A percentile compares a stretch with the other conserved stretches of the same genome.
Evolutionary conservation across 1,140 invertebrate genomes (phyloP).

Genomic region (Chelonus insularis): DNA sequence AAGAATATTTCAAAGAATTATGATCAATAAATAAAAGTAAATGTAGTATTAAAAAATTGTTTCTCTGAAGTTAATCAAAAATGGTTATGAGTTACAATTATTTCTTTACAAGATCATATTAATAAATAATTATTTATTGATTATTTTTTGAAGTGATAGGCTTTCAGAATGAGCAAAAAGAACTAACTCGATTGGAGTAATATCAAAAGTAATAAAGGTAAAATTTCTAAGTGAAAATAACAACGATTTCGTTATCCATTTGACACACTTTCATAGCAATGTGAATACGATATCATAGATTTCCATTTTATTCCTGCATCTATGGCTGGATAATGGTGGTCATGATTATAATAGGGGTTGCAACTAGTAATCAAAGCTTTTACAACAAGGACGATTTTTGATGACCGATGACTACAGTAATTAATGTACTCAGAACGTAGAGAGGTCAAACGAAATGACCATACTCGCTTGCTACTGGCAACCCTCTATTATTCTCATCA

Average conservation of each 20-base stretch:
- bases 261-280: neutral
- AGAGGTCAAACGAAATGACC: constrained; percentile 20
- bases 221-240: neutral
- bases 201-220: neutral
- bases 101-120: no score
- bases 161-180: no score
- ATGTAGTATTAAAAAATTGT: no score
- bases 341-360: neutral
- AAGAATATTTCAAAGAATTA: no score
- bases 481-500: constrained; percentile 23
- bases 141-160: no score
- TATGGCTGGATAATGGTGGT: neutral
- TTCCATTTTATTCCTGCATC: neutral
- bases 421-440: neutral
- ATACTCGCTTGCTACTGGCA: constrained; percentile 6
- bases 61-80: no score
- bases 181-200: no score
- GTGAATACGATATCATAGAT: neutral
- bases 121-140: no score
- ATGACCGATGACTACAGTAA: neutral
- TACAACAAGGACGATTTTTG: constrained; percentile 2
- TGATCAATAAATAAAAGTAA: no score
- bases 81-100: no score
- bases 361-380: constrained; percentile 3
- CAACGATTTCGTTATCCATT: neutral